Evolutionary conservation across 2,888 invertebrate species (phyloP), one percentile per base, ranked within the genome.

Genomic region (Ptilodon capucinus): DNA sequence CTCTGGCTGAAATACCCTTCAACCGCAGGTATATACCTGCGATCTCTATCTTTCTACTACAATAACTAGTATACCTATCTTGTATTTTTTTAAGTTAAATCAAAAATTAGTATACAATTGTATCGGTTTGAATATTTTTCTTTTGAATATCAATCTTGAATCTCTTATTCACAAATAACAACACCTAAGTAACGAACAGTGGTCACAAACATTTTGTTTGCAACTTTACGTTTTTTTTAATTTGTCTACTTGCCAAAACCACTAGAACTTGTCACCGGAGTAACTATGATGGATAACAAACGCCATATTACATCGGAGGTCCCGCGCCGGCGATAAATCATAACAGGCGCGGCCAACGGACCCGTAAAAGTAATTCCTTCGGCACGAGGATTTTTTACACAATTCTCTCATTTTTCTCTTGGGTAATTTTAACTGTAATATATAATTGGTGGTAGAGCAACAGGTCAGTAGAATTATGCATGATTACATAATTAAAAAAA

Each of bases 281-380:
- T 38, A 60, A 56, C 64, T 60, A 81, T 84, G 83, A 84, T 81
- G 79, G 80, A 84, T 84, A 54, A 45, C 52, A 50, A 57, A 57
- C 53, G 60, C 58, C 53, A 75, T 47, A 56, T 71, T 60, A 72
- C 71, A 62, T 64, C 65, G 65, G 69, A 76, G 76, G 75, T 77
- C 35, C 67, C 60, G 62, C 62, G 60, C 58, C 63, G 49, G 62
- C 71, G 51, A 84, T 86, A 82, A 84, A 86, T 86, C 84, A 84
- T 78, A 62, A 48, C 59, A 59, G 48, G 51, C 48, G 51, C 53
- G 18, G 50, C 63, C 73, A 51, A 52, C 50, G 48, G 65, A 63
- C 55, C 69, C 71, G 71, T 74, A 71, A 81, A 79, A 79, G 75
- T 71, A 76, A 79, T 79, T 75, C 66, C 63, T 74, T 65, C 61